Conservation (phyloP, 2,888 invertebrate genomes). For the Chaetoderma sp. region DNA sequence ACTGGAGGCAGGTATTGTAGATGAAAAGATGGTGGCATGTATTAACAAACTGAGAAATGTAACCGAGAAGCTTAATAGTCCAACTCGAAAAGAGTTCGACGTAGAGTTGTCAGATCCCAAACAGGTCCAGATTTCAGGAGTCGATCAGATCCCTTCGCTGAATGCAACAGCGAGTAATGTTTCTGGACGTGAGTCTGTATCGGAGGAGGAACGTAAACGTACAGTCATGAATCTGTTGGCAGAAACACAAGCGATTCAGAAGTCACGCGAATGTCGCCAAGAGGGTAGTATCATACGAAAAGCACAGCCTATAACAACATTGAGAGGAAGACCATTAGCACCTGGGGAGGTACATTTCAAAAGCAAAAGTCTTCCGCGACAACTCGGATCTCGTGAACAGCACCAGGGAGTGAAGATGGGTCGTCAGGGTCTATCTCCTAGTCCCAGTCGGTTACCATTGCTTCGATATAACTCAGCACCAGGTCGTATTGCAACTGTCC, state of each 20-base stretch:
- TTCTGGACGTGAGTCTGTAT: constrained; percentile 16
- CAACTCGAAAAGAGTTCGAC: constrained; percentile 36
- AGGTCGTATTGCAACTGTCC: constrained; percentile 56
- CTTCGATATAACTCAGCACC: constrained; percentile 58
- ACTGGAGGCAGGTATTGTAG: constrained; percentile 47
- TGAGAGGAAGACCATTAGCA: constrained; percentile 41
- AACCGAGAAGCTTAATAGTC: constrained; percentile 59
- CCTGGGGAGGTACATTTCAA: constrained; percentile 29
- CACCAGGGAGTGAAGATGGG: constrained; percentile 38
- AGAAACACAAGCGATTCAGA: constrained; percentile 41
- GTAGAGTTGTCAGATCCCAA: background rate
- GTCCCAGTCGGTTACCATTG: constrained; percentile 43
- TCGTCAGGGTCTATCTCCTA: constrained; percentile 38
- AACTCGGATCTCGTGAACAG: constrained; percentile 29
- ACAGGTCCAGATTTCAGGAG: background rate
- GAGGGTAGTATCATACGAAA: constrained; percentile 41
- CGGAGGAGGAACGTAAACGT: constrained; percentile 42
- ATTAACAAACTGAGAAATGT: constrained; percentile 65
- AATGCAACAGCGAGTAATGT: constrained; percentile 15
- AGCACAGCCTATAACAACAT: constrained; percentile 58
- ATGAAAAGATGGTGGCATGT: constrained; percentile 63
- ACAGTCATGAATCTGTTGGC: constrained; percentile 42
- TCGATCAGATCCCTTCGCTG: background rate
- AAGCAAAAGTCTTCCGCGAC: constrained; percentile 43
- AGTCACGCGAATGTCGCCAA: constrained; percentile 22